Evolutionary conservation across 1,140 invertebrate species (phyloP), one percentile per base, ranked within the genome.

Genomic region (Batillaria attramentaria): DNA sequence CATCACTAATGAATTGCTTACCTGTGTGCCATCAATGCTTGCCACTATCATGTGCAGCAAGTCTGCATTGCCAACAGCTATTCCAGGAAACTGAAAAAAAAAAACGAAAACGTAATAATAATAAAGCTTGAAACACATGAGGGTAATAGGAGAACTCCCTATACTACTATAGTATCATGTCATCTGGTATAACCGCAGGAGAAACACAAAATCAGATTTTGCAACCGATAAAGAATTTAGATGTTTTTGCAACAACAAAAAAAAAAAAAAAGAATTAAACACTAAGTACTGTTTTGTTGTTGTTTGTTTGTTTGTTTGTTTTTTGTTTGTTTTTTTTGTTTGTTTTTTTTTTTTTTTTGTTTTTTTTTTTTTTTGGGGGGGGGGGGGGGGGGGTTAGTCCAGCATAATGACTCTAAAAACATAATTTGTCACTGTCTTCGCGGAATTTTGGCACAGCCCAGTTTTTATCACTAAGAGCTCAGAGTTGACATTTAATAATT

Each of bases 41-140:
- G 96, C 95, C 4, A 98, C 95, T 81, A 98, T 95, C 79, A 97
- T 93, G 87, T 96, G 94, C 81, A 99, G 90, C 66, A 98, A 92
- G 84, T 96, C 95, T 75, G 94, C 93, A 90, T 97, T 96, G 81
- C 97, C 97, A 72, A 97, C 93, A 16, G 95, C 94, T 85, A 96
- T 94, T 82, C 94, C 94, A 87, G 96, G 95, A 91, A 98, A 98
- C 91, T 96, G 84, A 73, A 87, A 84, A 41, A 73, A 81, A 73
- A 80, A 43, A 80, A 24, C n/a, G 24, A 24, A 62, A 24, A 62
- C 24, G 13, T 50, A 24, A 50, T 24, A 50, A 13, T 50, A 50
- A 50, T 50, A 24, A 24, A 13, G 13, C 13, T 50, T 50, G 13
- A 50, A 50, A 50, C 24, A 50, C 24, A 13, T 50, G 24, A 50